Conservation (phyloP, 2,797 vertebrate genomes). For the Anabas testudineus region DNA sequence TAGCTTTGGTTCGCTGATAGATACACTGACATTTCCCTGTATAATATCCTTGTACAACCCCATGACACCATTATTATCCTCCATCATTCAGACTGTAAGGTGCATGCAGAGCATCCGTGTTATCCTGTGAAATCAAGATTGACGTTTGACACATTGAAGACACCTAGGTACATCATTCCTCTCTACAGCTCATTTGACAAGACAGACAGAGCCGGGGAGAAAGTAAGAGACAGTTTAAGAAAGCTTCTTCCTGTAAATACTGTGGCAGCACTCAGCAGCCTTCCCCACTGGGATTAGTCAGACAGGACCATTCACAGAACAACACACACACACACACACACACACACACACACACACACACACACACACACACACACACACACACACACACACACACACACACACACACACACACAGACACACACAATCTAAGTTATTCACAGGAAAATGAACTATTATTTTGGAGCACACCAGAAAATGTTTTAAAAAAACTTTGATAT, state of each 20-base stretch:
- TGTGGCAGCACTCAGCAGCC: constrained; percentile 43
- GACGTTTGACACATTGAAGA: background rate
- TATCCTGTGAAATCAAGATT: constrained; percentile 6
- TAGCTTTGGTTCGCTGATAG: too few species aligned
- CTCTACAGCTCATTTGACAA: constrained; percentile 33
- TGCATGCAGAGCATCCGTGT: background rate
- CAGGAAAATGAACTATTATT: constrained; percentile 47
- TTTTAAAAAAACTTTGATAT: constrained; percentile 41
- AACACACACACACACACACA: constrained; percentile 4
- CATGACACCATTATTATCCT: too few species aligned
- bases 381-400: background rate
- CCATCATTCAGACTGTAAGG: background rate
- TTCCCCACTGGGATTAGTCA: constrained; percentile 56
- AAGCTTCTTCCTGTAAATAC: constrained; percentile 63
- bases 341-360: background rate
- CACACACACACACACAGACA: background rate
- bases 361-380: constrained; percentile 2
- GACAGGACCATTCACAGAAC: constrained; percentile 43
- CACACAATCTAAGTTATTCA: constrained; percentile 23
- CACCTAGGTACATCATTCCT: constrained; percentile 32
- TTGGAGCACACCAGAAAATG: constrained; percentile 29
- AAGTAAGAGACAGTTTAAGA: constrained; percentile 43
- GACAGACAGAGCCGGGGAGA: constrained; percentile 25
- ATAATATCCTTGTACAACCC: too few species aligned
- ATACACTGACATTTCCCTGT: too few species aligned